Conservation (phyloP, 2,888 invertebrate genomes). For the Leptopilina myrica region DNA sequence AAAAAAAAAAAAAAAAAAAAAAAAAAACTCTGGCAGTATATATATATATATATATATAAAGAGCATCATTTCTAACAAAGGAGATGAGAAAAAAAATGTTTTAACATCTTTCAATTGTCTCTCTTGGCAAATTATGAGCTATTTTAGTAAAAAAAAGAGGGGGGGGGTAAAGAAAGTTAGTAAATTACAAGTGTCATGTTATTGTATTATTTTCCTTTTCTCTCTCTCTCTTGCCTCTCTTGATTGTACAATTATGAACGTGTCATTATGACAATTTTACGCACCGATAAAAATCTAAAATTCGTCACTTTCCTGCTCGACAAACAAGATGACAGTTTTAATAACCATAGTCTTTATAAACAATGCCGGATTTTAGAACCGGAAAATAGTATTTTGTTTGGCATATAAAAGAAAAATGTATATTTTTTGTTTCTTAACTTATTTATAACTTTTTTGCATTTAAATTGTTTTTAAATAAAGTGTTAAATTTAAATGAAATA, state of each 20-base stretch:
- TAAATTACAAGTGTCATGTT: slow-evolving; percentile 23
- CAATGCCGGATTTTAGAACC: background rate
- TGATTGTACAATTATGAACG: background rate
- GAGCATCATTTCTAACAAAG: background rate
- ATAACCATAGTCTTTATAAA: background rate
- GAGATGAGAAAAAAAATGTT: background rate
- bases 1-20: too few species aligned
- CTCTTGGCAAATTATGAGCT: background rate
- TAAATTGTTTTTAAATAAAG: too few species aligned
- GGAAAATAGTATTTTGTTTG: background rate
- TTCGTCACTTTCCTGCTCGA: background rate
- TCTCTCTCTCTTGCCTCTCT: background rate
- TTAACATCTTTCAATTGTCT: slow-evolving; percentile 18
- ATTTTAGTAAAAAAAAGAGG: background rate
- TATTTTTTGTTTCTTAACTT: too few species aligned
- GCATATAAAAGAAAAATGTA: background rate
- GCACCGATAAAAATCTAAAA: background rate
- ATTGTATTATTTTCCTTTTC: background rate
- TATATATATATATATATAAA: too few species aligned
- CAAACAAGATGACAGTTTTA: background rate
- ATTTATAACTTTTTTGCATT: too few species aligned
- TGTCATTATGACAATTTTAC: slow-evolving; percentile 9
- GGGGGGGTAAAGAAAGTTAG: slow-evolving; percentile 15
- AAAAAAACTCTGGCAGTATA: too few species aligned
- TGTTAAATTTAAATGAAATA: too few species aligned